phyloP scores from a whole-genome alignment of 2,113 vertebrate species.

The Cathartes aura region DNA sequence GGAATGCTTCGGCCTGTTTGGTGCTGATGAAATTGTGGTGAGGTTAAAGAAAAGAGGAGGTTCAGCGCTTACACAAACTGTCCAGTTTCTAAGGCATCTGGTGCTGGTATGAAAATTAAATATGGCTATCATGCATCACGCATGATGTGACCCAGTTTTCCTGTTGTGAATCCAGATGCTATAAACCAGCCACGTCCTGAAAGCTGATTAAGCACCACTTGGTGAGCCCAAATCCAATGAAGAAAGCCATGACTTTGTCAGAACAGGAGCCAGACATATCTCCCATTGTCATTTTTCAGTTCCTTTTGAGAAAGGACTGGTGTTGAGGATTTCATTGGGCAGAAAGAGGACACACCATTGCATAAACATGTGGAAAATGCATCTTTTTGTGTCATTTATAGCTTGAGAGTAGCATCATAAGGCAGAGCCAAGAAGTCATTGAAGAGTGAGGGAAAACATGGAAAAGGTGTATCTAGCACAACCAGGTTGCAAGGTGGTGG shows the following conservation, averaged over 20 bases:
- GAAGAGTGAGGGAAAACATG: neutral
- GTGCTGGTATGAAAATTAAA: conserved; percentile 26
- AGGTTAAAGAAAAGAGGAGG: conserved; percentile 38
- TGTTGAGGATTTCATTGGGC: neutral
- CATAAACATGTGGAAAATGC: neutral
- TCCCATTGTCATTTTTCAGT: neutral
- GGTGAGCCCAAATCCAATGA: conserved; percentile 11
- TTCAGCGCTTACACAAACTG: neutral
- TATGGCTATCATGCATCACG: neutral
- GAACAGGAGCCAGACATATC: neutral
- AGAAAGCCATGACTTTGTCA: neutral
- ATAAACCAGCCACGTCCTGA: conserved; percentile 46
- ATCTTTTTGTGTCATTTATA: neutral
- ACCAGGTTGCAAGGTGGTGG: neutral
- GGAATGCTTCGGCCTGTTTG: conserved; percentile 36
- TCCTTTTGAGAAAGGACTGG: neutral
- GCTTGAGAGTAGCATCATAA: neutral
- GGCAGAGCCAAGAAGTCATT: neutral
- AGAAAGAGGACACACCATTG: neutral
- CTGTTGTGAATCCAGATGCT: conserved; percentile 27
- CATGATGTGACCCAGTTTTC: neutral
- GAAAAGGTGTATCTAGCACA: neutral
- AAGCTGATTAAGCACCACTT: conserved; percentile 32
- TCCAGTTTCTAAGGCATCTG: conserved; percentile 56
- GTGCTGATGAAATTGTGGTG: conserved; percentile 56